Evolutionary conservation across 2,113 vertebrate species (phyloP).

Genomic region (Lophochroa leadbeateri): DNA sequence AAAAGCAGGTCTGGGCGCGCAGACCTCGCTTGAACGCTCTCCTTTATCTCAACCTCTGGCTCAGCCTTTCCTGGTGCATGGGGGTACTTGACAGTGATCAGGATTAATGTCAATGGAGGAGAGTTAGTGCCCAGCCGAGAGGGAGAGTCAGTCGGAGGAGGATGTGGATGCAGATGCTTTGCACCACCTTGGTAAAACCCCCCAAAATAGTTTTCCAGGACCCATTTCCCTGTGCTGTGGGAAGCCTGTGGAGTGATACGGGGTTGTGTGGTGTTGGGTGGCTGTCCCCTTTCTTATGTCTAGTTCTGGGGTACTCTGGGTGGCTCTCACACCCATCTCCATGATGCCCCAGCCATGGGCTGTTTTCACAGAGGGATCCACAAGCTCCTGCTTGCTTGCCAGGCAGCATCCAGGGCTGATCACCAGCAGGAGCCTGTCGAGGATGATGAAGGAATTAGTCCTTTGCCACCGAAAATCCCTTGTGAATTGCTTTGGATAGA

Average conservation of each 20-base stretch:
- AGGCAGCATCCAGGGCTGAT: neutral
- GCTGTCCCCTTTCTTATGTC: neutral
- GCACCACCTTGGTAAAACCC: neutral
- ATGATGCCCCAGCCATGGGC: neutral
- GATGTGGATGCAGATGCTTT: neutral
- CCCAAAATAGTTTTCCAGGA: neutral
- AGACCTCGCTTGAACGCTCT: neutral
- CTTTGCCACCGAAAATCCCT: conserved; percentile 21
- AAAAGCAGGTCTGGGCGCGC: fast-evolving
- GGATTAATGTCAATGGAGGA: neutral
- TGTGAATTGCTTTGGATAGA: neutral
- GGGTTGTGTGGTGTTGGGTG: neutral
- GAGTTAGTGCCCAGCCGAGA: neutral
- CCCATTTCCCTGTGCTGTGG: fast-evolving
- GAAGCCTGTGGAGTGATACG: neutral
- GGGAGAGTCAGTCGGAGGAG: neutral
- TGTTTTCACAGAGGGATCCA: neutral
- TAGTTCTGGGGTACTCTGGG: neutral
- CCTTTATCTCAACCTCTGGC: neutral
- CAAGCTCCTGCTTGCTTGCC: neutral
- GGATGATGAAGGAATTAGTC: conserved; percentile 60
- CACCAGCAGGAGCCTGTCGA: neutral
- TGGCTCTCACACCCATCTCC: neutral
- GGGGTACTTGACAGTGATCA: neutral
- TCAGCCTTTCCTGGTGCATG: neutral